Evolutionary conservation across 2,797 vertebrate genomes (phyloP), one percentile per base, ranked within the genome.

Genomic region (Dallia pectoralis): DNA sequence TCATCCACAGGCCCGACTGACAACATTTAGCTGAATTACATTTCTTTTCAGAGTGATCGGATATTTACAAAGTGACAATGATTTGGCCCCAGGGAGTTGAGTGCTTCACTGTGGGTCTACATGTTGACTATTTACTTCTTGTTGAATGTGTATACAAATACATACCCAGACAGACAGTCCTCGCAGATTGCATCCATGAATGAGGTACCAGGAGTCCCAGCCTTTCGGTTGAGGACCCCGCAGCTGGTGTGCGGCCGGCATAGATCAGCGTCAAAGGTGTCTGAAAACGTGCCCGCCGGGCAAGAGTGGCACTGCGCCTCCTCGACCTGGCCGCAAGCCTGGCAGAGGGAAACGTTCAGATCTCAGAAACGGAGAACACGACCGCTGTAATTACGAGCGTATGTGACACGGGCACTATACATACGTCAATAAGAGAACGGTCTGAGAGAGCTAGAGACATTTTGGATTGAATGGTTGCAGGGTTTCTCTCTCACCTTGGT

Each of bases 131-230:
- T 44, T 44, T 9, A 44, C 40, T 14, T 59, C 53, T 59, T 59
- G 49, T n/a, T 53, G 53, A 9, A 59, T 27, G 53, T 27, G 53
- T 9, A 49, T 63, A 32, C 80, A 91, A 2, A 49, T 63, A 32
- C 80, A 91, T 87, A 98, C 97, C 96, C 96, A 0, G 87, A 81
- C 84, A 94, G 86, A 83, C 97, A 99, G 83, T 75, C 84, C 72
- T 96, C 96, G 70, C 97, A 99, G 12, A 75, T 61, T 0, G 90
- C 79, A 69, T 97, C 93, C 0, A 83, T 88, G 4, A 18, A 78
- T 0, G 77, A 70, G 0, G 91, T 95, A 69, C 95, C 95, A 0
- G 85, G 78, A 0, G 71, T 86, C 49, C 74, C 36, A 48, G 87
- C 79, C 4, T 86, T 7, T 77, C 95, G 93, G 81, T 91, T 89